A percentile compares a stretch with the other conserved stretches of the same genome.
Evolutionary conservation across 2,113 vertebrate species (phyloP).

Genomic region (Paradoxurus hermaphroditus): DNA sequence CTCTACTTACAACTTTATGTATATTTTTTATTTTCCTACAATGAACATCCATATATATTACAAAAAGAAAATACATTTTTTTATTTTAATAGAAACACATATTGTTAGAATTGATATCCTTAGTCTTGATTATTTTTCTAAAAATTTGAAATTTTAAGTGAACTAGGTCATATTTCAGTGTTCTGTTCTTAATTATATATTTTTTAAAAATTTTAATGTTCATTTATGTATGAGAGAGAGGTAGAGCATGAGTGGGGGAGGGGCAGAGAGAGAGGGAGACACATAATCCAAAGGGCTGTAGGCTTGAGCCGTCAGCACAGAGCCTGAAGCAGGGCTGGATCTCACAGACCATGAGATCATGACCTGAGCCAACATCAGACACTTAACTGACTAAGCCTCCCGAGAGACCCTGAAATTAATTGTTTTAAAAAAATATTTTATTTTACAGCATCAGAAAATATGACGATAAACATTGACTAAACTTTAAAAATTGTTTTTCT

Average conservation of each 20-base stretch:
- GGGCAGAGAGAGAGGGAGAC: too few species aligned
- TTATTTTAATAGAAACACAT: neutral
- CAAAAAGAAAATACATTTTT: neutral
- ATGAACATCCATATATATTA: neutral
- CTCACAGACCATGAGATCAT: too few species aligned
- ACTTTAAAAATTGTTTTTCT: neutral
- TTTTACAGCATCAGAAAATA: neutral
- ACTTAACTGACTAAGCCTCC: too few species aligned
- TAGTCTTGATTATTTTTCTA: neutral
- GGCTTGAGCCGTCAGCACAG: too few species aligned
- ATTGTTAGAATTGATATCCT: neutral
- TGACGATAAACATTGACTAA: neutral
- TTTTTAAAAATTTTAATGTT: neutral
- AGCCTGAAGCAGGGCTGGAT: too few species aligned
- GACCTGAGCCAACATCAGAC: too few species aligned
- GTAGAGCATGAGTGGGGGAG: too few species aligned
- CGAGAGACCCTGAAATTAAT: neutral
- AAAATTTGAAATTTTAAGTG: neutral
- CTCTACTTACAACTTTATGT: neutral
- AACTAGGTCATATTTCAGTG: neutral
- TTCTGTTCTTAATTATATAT: neutral
- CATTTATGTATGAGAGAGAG: too few species aligned
- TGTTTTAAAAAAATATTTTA: neutral
- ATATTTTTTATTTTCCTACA: neutral
- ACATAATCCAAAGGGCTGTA: too few species aligned